Evolutionary conservation across 2,797 vertebrate species (phyloP).

Genomic region (Pangasius mekongensis): DNA sequence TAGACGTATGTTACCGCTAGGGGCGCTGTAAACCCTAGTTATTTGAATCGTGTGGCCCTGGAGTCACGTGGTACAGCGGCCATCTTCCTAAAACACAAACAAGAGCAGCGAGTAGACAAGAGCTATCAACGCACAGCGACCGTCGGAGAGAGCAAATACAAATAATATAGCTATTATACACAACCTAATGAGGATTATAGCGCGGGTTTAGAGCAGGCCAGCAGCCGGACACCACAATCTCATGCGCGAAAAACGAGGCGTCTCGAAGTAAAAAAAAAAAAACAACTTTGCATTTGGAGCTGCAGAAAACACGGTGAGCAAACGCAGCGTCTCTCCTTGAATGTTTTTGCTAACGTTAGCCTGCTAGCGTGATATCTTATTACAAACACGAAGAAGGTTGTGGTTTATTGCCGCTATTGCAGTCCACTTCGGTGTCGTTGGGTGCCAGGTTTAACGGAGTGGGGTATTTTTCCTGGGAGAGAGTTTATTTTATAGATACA

Average conservation of each 20-base stretch:
- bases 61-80: constrained; percentile 80
- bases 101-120: constrained; percentile 76
- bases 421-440: not conserved
- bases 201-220: constrained; percentile 75
- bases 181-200: constrained; percentile 65
- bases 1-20: not conserved
- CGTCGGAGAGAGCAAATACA: constrained; percentile 69
- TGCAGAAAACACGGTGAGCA: constrained; percentile 78
- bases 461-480: not conserved
- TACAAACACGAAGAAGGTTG: not conserved
- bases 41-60: not conserved
- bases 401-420: not conserved
- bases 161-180: constrained; percentile 68
- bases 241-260: constrained; percentile 64
- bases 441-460: constrained; percentile 29
- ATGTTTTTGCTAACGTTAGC: constrained; percentile 41
- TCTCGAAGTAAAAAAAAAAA: constrained; percentile 55
- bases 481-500: not conserved
- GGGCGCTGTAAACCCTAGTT: constrained; percentile 9
- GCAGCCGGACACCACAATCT: constrained; percentile 72
- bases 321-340: constrained; percentile 64
- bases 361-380: constrained; percentile 10
- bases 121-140: constrained; percentile 80
- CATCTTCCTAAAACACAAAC: constrained; percentile 95
- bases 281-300: constrained; percentile 63